Conservation (phyloP, 2,888 invertebrate genomes). For the Drosophila testacea region DNA sequence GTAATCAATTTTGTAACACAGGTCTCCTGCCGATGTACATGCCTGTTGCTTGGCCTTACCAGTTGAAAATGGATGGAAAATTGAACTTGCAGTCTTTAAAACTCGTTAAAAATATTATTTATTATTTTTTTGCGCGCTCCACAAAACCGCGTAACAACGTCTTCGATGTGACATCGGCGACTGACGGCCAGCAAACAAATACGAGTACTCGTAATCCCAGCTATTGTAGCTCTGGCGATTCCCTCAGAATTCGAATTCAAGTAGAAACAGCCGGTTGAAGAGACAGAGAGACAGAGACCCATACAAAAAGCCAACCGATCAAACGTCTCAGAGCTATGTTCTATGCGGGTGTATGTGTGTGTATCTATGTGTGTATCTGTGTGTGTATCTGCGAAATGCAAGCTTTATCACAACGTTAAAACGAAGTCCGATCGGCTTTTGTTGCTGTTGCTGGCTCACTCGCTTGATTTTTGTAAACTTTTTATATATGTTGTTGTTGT, state of each 20-base stretch:
- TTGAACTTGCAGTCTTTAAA: slow-evolving; percentile 1
- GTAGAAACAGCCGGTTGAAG: slow-evolving; percentile 50
- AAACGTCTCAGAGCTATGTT: slow-evolving; percentile 46
- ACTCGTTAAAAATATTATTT: slow-evolving; percentile 5
- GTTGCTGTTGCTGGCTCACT: slow-evolving; percentile 11
- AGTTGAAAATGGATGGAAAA: slow-evolving; percentile 25
- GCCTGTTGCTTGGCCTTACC: slow-evolving; percentile 37
- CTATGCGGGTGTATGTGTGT: slow-evolving; percentile 27
- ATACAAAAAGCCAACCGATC: slow-evolving; percentile 64
- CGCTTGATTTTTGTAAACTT: slow-evolving; percentile 36
- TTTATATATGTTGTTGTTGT: slow-evolving; percentile 19
- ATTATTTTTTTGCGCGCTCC: slow-evolving; percentile 46
- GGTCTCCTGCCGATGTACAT: neutral
- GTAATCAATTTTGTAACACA: slow-evolving; percentile 1
- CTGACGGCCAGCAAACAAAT: slow-evolving; percentile 69
- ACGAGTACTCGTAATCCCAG: slow-evolving; percentile 57
- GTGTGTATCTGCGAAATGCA: slow-evolving; percentile 44
- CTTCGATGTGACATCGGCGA: slow-evolving; percentile 76
- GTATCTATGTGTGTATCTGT: slow-evolving; percentile 21
- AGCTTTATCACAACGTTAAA: slow-evolving; percentile 65
- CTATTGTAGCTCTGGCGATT: slow-evolving; percentile 45
- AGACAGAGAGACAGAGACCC: slow-evolving; percentile 18
- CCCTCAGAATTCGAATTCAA: slow-evolving; percentile 60
- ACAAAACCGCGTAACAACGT: slow-evolving; percentile 63
- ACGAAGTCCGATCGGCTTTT: slow-evolving; percentile 64